These are phyloP conservation scores for Tychaedon coryphoeus DNA, from an alignment of 2,113 vertebrate genomes.

Conservation along the genomic window DNA sequence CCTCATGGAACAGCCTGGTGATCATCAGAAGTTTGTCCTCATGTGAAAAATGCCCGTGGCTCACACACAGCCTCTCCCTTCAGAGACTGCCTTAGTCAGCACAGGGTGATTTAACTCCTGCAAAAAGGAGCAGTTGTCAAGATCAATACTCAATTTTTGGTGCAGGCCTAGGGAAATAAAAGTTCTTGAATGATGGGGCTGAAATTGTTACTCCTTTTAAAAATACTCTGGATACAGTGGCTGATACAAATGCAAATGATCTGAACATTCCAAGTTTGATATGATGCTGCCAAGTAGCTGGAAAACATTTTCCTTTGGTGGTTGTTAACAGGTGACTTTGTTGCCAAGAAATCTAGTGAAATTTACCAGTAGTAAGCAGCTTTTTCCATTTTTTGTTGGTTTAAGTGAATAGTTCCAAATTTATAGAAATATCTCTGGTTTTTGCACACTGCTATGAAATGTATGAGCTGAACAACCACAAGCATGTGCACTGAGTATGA, in stretches of 20 bases:
- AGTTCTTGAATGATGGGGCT: background rate
- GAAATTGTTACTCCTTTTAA: background rate
- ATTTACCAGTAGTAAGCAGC: background rate
- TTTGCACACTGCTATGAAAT: background rate
- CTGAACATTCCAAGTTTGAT: background rate
- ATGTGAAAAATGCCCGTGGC: fast-evolving
- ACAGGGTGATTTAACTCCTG: background rate
- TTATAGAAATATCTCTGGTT: background rate
- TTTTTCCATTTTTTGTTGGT: background rate
- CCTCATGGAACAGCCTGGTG: background rate
- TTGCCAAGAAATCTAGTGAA: background rate
- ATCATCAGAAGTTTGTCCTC: fast-evolving
- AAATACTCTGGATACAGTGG: background rate
- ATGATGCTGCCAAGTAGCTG: background rate
- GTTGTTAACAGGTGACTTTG: background rate
- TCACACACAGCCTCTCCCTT: background rate
- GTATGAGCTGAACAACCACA: background rate
- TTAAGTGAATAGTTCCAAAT: background rate
- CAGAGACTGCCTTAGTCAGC: background rate
- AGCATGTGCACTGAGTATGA: background rate
- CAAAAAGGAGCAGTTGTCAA: background rate
- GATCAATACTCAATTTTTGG: slow-evolving; percentile 34
- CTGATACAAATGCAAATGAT: background rate
- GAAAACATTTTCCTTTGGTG: background rate
- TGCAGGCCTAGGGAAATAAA: slow-evolving; percentile 9